Base-by-base conservation (phyloP, 2,888 invertebrate species). In the Drepanosiphum platanoidis region DNA sequence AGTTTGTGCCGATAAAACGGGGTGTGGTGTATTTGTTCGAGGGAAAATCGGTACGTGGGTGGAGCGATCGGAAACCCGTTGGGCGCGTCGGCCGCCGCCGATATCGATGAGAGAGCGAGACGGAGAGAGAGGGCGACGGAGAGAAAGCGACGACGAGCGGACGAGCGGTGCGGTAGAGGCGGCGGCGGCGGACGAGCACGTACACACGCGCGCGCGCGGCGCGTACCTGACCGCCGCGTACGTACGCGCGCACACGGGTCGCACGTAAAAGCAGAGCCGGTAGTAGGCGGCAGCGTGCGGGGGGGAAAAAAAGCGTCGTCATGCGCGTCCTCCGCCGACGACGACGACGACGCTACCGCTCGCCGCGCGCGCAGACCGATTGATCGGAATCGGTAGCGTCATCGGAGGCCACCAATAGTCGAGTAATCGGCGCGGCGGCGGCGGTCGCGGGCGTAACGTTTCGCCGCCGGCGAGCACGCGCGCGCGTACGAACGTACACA, bases 51-150 rank as follows among this genome's bases (percentile, higher is more conserved):
- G 84, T 77, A 84, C 77, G 84, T 84, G 84, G 84, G 84, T 84
- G 84, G 84, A 84, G 84, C 84, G 84, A 84, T 84, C 84, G 84
- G 84, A 84, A 84, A 84, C 84, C 84, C 84, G 84, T 84, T 84
- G 84, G 84, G 84, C 81, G 81, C 81, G 81, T 82, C 72, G 80
- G 58, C 70, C 70, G 80, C 52, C 52, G 71, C 72, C 81, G 81
- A 82, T 84, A 84, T 84, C 84, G 84, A 84, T 68, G 84, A 36
- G 64, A 27, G 36, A 36, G 7, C 71, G 18, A 2, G 15, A 3
- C 39, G 71, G 68, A 27, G 68, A 32, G 68, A 4, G 32, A 11
- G 32, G 3, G 68, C 11, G 68, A 3, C 2, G 32, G 68, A 30
- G 68, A 11, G 68, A 34, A 34, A 30, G 71, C 30, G 68, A 34